phyloP scores from a whole-genome alignment of 2,797 vertebrate species.

The Euphonia xanthogaster region DNA sequence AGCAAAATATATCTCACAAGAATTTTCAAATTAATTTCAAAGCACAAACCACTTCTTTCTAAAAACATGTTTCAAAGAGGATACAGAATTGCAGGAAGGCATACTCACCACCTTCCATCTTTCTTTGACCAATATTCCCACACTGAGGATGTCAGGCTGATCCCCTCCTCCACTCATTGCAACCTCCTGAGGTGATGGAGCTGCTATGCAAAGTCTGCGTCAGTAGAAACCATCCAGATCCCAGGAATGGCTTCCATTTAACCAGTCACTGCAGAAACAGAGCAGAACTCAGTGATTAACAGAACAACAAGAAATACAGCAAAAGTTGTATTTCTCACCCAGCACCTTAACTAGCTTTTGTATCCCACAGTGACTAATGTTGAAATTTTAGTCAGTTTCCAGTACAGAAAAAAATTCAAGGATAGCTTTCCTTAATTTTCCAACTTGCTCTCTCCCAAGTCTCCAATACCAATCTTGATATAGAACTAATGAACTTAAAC shows the following conservation, averaged over 20 bases:
- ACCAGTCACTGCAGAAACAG: slow-evolving; percentile 66
- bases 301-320: neutral
- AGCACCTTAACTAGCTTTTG: neutral
- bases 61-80: neutral
- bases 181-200: slow-evolving; percentile 69
- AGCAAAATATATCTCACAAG: neutral
- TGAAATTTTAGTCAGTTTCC: neutral
- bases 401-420: neutral
- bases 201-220: slow-evolving; percentile 67
- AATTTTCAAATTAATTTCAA: neutral
- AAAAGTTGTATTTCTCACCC: neutral
- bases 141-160: slow-evolving; percentile 93
- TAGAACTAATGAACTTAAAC: neutral
- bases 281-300: slow-evolving; percentile 20
- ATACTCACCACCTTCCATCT: slow-evolving; percentile 99
- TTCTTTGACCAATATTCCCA: slow-evolving; percentile 94
- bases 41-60: neutral
- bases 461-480: neutral
- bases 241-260: slow-evolving; percentile 79
- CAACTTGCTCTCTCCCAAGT: neutral
- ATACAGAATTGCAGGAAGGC: neutral
- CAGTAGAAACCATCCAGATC: slow-evolving; percentile 71
- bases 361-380: accelerated
- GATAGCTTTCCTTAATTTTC: neutral
- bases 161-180: slow-evolving; percentile 94